Conservation (phyloP, 1,140 invertebrate species). For the Aphis craccivora region DNA sequence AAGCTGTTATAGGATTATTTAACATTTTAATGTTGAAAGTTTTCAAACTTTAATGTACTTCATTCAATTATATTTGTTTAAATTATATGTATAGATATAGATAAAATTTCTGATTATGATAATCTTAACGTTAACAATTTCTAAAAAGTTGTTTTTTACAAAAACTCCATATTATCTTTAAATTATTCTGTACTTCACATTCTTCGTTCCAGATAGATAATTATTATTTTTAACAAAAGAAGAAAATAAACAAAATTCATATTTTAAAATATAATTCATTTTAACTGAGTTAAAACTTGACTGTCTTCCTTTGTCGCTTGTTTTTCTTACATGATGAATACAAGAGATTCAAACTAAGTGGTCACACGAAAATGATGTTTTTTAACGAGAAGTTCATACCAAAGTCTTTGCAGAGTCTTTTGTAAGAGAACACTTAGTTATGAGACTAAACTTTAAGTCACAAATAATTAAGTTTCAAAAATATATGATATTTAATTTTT, state of each 20-base stretch:
- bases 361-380: neutral
- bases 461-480: neutral
- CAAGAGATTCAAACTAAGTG: conserved; percentile 2
- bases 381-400: neutral
- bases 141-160: neutral
- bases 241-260: neutral
- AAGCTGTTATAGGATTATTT: neutral
- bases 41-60: neutral
- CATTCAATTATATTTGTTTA: neutral
- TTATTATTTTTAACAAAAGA: conserved; percentile 9
- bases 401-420: neutral
- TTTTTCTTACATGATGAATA: conserved; percentile 21
- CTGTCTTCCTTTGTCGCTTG: neutral
- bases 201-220: neutral
- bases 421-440: neutral
- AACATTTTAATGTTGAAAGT: neutral
- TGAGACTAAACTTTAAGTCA: conserved; percentile 11
- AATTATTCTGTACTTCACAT: neutral
- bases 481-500: neutral
- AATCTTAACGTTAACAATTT: neutral
- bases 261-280: conserved; percentile 15
- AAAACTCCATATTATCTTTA: neutral
- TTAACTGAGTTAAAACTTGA: neutral
- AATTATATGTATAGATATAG: neutral
- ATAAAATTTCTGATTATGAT: neutral